phyloP scores from a whole-genome alignment of 2,797 vertebrate genomes.

The Rhabdophis nuchalis region DNA sequence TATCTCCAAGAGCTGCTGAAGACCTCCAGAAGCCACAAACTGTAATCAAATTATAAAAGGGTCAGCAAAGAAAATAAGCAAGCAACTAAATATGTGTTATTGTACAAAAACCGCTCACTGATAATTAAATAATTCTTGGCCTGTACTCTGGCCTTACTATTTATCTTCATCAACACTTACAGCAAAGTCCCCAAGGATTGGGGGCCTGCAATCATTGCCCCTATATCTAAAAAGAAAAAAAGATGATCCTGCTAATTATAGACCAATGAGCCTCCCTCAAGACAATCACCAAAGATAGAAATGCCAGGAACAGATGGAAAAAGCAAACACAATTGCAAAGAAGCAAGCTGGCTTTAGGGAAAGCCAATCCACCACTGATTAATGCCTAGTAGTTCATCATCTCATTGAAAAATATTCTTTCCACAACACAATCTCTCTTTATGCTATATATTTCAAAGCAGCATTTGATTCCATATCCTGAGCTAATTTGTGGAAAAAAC shows the following conservation, averaged over 20 bases:
- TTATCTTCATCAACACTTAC: not conserved
- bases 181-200: not conserved
- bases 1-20: slow-evolving; percentile 94
- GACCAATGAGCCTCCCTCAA: not conserved
- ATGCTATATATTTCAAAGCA: not conserved
- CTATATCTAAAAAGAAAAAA: not conserved
- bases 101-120: not conserved
- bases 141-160: not conserved
- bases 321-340: not conserved
- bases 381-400: not conserved
- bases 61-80: slow-evolving; percentile 41
- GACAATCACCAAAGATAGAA: not conserved
- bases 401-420: not conserved
- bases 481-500: not conserved
- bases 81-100: not conserved
- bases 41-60: slow-evolving; percentile 58
- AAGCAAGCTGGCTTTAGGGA: not conserved
- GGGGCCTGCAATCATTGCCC: not conserved
- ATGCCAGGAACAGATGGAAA: not conserved
- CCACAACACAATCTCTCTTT: not conserved
- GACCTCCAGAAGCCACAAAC: slow-evolving; percentile 96
- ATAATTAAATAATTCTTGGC: not conserved
- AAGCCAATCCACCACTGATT: not conserved
- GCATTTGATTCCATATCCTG: not conserved
- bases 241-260: not conserved